A percentile compares a stretch with the other conserved stretches of the same genome.
Conservation (phyloP, 2,797 vertebrate genomes). For the Danio tinwini region DNA sequence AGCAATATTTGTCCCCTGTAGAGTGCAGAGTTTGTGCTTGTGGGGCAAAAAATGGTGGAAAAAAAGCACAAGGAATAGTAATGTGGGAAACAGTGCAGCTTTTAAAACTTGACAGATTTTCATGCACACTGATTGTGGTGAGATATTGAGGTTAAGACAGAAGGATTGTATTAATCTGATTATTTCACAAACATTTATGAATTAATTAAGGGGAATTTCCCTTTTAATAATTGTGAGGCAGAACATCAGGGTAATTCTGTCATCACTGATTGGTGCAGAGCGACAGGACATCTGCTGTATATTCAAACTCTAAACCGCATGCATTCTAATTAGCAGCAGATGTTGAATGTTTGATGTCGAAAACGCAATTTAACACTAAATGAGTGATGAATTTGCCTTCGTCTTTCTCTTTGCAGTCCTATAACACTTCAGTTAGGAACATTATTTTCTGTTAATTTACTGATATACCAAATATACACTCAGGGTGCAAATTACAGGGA, state of each 20-base stretch:
- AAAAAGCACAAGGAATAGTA: background rate
- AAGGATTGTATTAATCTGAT: background rate
- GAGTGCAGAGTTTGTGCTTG: conserved; percentile 10
- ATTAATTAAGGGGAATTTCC: background rate
- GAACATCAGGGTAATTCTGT: conserved; percentile 14
- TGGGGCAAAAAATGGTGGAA: background rate
- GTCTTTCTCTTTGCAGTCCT: background rate
- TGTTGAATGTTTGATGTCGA: conserved; percentile 7
- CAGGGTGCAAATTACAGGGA: too few relatives aligned
- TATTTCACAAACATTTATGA: background rate
- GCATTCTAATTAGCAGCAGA: conserved; percentile 10
- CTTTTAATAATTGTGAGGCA: background rate
- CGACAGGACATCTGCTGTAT: conserved; percentile 26
- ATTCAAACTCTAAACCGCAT: conserved; percentile 6
- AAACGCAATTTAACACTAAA: conserved; percentile 8
- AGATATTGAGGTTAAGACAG: background rate
- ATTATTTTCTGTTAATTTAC: too few relatives aligned
- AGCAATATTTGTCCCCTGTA: background rate
- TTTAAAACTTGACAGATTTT: background rate
- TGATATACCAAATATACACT: too few relatives aligned
- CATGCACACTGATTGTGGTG: background rate
- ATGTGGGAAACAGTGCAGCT: background rate
- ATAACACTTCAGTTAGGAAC: conserved; percentile 1
- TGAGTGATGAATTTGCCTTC: conserved; percentile 7
- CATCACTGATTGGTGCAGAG: conserved; percentile 18